These are phyloP conservation scores for Hydrocynus forskahlii DNA, from an alignment of 2,797 vertebrate genomes.

Conservation along the genomic window DNA sequence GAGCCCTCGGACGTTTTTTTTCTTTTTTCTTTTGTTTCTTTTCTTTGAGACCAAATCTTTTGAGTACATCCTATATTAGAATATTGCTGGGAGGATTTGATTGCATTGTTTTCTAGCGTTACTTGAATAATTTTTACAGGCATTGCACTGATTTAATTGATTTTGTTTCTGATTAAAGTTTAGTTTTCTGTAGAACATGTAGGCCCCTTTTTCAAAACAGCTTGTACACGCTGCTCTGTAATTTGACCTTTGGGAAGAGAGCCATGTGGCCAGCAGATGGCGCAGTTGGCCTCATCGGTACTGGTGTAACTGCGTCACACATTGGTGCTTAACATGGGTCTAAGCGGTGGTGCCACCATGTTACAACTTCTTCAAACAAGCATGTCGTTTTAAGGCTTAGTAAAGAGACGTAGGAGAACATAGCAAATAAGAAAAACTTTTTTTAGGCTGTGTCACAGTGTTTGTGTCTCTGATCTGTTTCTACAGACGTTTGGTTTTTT, in stretches of 20 bases:
- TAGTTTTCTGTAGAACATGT: too few species aligned
- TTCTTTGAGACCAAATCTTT: too few species aligned
- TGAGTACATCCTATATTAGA: too few species aligned
- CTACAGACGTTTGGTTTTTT: neutral
- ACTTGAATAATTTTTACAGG: too few species aligned
- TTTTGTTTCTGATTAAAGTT: too few species aligned
- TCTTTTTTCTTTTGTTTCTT: too few species aligned
- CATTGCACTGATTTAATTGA: too few species aligned
- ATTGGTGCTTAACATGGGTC: neutral
- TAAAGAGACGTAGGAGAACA: neutral
- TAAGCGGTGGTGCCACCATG: constrained; percentile 23
- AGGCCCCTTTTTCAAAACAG: neutral
- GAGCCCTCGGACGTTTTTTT: too few species aligned
- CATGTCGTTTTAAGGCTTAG: constrained; percentile 15
- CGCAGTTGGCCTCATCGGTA: constrained; percentile 5
- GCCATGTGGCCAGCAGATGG: constrained; percentile 42
- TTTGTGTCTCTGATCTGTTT: neutral
- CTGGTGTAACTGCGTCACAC: constrained; percentile 23
- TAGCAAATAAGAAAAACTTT: neutral
- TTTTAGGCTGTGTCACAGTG: neutral
- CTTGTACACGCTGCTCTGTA: neutral
- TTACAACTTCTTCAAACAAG: constrained; percentile 67
- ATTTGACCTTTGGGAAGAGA: neutral
- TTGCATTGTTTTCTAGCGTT: too few species aligned
- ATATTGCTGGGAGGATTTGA: too few species aligned